Conservation (phyloP, 2,888 invertebrate species). For the Caenorhabditis plicata region DNA sequence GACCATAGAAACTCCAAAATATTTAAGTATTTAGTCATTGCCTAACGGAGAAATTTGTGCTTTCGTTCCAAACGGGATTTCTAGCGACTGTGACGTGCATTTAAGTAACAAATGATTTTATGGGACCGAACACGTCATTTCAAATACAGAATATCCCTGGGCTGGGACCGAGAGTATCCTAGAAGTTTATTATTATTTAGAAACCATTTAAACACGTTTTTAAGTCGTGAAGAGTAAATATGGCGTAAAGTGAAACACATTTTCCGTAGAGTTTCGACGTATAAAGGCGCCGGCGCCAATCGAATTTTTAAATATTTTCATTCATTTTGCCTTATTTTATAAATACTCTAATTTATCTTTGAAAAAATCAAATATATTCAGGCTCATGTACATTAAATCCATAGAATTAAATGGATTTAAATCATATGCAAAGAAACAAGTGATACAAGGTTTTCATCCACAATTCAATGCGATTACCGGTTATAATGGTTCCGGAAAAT, state of each 20-base stretch:
- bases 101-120: too few relatives aligned
- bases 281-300: slow-evolving; percentile 9
- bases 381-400: slow-evolving; percentile 83
- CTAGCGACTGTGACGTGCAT: too few relatives aligned
- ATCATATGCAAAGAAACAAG: slow-evolving; percentile 89
- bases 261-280: slow-evolving; percentile 1
- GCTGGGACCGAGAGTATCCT: too few relatives aligned
- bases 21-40: too few relatives aligned
- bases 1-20: too few relatives aligned
- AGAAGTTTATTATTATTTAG: too few relatives aligned
- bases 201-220: too few relatives aligned
- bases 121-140: too few relatives aligned
- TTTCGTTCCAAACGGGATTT: too few relatives aligned
- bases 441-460: slow-evolving; percentile 87
- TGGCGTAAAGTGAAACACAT: neutral
- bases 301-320: neutral
- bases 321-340: neutral
- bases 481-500: slow-evolving; percentile 55
- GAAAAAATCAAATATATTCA: neutral
- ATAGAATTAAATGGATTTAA: slow-evolving; percentile 95
- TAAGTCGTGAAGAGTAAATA: too few relatives aligned
- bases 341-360: neutral
- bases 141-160: too few relatives aligned
- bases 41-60: too few relatives aligned
- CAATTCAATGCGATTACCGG: slow-evolving; percentile 96